Conservation (phyloP, 2,113 vertebrate genomes). For the Tupaia chinensis region DNA sequence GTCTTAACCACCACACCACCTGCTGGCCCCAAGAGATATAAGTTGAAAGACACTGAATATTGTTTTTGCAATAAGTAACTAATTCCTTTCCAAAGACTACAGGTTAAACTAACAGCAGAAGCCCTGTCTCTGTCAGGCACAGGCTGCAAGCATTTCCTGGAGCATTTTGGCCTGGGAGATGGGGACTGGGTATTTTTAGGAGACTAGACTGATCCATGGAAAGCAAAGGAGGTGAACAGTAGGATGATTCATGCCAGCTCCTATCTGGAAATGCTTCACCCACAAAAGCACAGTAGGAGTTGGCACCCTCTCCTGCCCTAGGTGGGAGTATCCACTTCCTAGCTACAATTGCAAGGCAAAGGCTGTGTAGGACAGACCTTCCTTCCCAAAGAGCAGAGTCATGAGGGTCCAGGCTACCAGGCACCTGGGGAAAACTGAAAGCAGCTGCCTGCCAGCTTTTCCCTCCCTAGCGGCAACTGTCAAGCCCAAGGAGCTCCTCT, state of each 20-base stretch:
- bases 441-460: background rate
- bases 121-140: background rate
- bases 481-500: background rate
- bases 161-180: conserved; percentile 40
- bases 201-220: conserved; percentile 41
- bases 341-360: conserved; percentile 25
- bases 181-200: conserved; percentile 37
- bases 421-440: conserved; percentile 2
- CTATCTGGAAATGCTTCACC: conserved; percentile 12
- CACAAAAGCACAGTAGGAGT: conserved; percentile 6
- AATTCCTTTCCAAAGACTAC: conserved; percentile 46
- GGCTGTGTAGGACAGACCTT: background rate
- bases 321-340: background rate
- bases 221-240: conserved; percentile 25
- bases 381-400: background rate
- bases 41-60: conserved; percentile 51
- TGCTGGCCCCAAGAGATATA: no score
- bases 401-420: background rate
- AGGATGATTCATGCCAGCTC: background rate
- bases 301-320: background rate
- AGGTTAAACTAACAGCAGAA: conserved; percentile 41
- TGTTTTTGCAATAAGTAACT: conserved; percentile 44
- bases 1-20: no score
- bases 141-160: background rate
- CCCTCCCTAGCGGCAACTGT: background rate